Evolutionary conservation across 1,140 invertebrate genomes (phyloP).

Genomic region (Drosophila serrata): DNA sequence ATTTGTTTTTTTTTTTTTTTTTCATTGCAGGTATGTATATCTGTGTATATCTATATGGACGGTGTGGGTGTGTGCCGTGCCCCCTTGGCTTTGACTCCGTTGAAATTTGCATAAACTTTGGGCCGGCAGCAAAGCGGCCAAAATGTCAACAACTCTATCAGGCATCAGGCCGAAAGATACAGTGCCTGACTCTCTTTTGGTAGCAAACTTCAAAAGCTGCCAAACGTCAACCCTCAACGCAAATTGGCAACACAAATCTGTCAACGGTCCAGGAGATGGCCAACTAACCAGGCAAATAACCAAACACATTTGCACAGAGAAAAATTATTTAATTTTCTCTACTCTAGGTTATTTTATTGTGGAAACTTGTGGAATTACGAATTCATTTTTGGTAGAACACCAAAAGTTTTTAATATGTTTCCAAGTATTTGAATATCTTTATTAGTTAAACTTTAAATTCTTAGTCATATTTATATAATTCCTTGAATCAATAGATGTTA

Average conservation of each 20-base stretch:
- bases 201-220: slow-evolving; percentile 43
- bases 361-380: not conserved
- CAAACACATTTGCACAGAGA: slow-evolving; percentile 6
- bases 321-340: not conserved
- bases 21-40: slow-evolving; percentile 73
- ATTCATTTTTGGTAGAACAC: not conserved
- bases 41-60: slow-evolving; percentile 14
- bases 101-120: slow-evolving; percentile 74
- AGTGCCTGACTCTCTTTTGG: slow-evolving; percentile 25
- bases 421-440: not conserved
- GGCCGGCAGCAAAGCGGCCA: slow-evolving; percentile 51
- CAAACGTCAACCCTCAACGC: slow-evolving; percentile 42
- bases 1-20: slow-evolving; percentile 33
- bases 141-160: slow-evolving; percentile 81
- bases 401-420: not conserved
- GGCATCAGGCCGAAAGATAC: slow-evolving; percentile 63
- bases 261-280: slow-evolving; percentile 52
- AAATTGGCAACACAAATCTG: slow-evolving; percentile 80
- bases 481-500: not conserved
- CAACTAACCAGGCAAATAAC: slow-evolving; percentile 30
- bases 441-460: too few species aligned
- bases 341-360: too few species aligned
- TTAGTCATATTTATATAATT: too few species aligned
- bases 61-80: slow-evolving; percentile 44
- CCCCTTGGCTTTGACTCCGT: slow-evolving; percentile 35